Base-by-base conservation (phyloP, 2,888 invertebrate species). In the Drosophila mimetica region DNA sequence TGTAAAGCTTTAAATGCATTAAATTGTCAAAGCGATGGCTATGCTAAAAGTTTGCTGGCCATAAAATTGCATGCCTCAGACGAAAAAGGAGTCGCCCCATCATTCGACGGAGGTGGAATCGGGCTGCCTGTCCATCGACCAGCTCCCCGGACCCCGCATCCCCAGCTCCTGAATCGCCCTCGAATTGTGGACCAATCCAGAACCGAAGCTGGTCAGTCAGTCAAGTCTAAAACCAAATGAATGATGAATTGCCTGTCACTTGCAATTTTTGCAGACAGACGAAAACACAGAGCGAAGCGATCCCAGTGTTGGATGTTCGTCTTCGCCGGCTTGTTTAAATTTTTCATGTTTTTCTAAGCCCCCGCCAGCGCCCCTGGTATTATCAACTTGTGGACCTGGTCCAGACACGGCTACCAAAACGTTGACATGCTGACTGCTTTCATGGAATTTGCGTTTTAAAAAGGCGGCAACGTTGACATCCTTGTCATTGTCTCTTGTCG, bases 201-300 rank as follows among this genome's bases (percentile, higher is more conserved):
- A 34, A 34, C 60, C 75, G 58, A 51, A 36, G 67, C 48, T 59
- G 71, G 71, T 57, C 84, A 74, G 59, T 67, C 75, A 77, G 86
- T 77, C 75, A 75, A 70, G 71, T 75, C 76, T 74, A 75, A 82
- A 84, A 71, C 79, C 77, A 72, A 87, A 87, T 84, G 87, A 88
- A 88, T 85, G 85, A 85, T 85, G 85, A 88, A 88, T 85, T 88
- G 88, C 85, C 87, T 85, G 88, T 85, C 85, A 85, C 85, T 88
- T 86, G 81, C 84, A 88, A 86, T 85, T 88, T 85, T 84, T 85
- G 86, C 75, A 50, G 85, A 64, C 84, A 78, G 86, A 86, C 88
- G 67, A 76, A 78, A 83, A 83, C 75, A 83, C 76, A 72, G 72
- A 65, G 53, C 30, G 50, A 51, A 50, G 16, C 69, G 59, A 44